Conservation (phyloP, 2,888 invertebrate genomes). For the Taphrorychus bicolor region DNA sequence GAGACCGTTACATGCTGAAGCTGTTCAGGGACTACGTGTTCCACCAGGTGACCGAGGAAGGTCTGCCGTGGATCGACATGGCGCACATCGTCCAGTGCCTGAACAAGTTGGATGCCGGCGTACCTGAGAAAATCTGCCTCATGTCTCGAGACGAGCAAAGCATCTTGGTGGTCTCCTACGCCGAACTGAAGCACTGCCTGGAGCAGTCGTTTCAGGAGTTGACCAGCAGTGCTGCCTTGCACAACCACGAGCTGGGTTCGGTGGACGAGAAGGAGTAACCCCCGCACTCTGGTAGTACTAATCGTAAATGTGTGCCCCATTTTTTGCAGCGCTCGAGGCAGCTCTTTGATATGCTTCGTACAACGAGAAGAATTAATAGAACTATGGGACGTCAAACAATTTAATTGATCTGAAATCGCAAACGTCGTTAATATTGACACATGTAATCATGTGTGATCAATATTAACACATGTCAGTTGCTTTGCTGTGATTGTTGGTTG, state of each 20-base stretch:
- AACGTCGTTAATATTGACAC: too few relatives aligned
- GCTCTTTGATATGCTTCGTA: too few relatives aligned
- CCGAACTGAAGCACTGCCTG: slow-evolving; percentile 93
- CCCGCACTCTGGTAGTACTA: not conserved
- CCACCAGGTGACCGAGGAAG: slow-evolving; percentile 92
- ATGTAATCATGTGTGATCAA: too few relatives aligned
- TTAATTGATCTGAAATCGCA: too few relatives aligned
- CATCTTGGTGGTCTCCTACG: slow-evolving; percentile 92
- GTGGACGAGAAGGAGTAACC: slow-evolving; percentile 1
- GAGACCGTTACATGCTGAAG: slow-evolving; percentile 97
- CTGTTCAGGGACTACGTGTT: slow-evolving; percentile 97
- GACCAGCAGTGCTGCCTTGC: slow-evolving; percentile 38
- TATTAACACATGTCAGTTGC: too few relatives aligned
- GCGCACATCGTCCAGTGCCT: slow-evolving; percentile 93
- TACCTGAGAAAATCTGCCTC: slow-evolving; percentile 86
- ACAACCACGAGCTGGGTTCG: not conserved
- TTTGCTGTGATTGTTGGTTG: too few relatives aligned
- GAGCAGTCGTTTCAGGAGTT: slow-evolving; percentile 91
- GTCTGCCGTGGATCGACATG: slow-evolving; percentile 95
- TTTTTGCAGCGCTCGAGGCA: not conserved
- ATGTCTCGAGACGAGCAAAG: slow-evolving; percentile 97
- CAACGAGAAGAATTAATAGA: too few relatives aligned
- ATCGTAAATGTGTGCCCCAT: not conserved
- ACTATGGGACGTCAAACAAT: too few relatives aligned
- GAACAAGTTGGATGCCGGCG: slow-evolving; percentile 89